phyloP scores from a whole-genome alignment of 1,140 invertebrate species.

The Bradysia coprophila region DNA sequence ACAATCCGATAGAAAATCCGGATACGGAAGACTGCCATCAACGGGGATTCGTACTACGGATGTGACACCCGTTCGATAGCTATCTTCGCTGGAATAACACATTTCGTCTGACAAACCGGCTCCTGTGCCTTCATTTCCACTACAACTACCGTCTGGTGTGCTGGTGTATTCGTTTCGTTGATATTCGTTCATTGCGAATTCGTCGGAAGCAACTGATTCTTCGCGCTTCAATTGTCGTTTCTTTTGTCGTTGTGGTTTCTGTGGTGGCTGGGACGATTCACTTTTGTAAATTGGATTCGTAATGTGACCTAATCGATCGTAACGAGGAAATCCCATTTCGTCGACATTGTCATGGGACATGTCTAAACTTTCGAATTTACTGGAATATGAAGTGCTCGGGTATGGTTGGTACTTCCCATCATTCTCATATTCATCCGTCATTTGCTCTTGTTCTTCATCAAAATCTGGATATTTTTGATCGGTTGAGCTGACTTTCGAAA shows the following conservation, averaged over 20 bases:
- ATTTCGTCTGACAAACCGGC: constrained; percentile 19
- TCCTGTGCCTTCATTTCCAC: constrained; percentile 16
- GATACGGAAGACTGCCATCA: constrained; percentile 2
- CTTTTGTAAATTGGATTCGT: constrained; percentile 21
- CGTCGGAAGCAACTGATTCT: constrained; percentile 9
- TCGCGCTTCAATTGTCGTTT: constrained; percentile 19
- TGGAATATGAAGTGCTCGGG: constrained; percentile 13
- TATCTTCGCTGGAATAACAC: constrained; percentile 22
- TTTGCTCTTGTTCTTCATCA: constrained; percentile 24
- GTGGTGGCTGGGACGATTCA: constrained; percentile 11
- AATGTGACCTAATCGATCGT: constrained; percentile 31
- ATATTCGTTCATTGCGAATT: neutral
- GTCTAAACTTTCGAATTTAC: constrained; percentile 32
- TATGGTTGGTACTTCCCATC: constrained; percentile 6
- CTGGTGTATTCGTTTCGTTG: constrained; percentile 8
- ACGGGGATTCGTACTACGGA: neutral
- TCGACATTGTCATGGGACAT: constrained; percentile 34
- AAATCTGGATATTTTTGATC: constrained; percentile 22
- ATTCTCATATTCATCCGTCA: constrained; percentile 22
- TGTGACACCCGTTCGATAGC: neutral
- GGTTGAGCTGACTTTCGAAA: constrained; percentile 31
- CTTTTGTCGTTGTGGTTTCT: constrained; percentile 21
- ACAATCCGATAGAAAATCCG: constrained; percentile 22
- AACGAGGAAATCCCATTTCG: constrained; percentile 38
- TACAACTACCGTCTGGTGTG: constrained; percentile 20